Percentiles rank a stretch among this genome's conserved stretches.
These are phyloP conservation scores for Cassiopea xamachana DNA, from an alignment of 30 jellyfish, hydroid and myxozoan genomes.

Conservation along the genomic window DNA sequence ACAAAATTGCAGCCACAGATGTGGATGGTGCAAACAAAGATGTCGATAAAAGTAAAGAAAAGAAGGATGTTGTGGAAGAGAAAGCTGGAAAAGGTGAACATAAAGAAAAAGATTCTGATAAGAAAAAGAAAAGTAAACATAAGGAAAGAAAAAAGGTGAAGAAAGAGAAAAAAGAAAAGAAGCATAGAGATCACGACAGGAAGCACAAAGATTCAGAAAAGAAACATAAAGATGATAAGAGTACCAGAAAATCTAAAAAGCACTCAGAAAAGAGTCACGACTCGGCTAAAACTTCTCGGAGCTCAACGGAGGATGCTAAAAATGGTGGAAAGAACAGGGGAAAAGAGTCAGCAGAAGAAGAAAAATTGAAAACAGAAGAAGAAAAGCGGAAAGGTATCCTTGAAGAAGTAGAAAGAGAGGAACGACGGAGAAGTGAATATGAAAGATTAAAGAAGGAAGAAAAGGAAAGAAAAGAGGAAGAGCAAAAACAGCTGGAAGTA, in stretches of 20 bases:
- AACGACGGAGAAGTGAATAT: conserved; percentile 29
- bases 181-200: conserved; percentile 23
- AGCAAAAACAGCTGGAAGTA: conserved; percentile 27
- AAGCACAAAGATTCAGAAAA: conserved; percentile 15
- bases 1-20: conserved; percentile 9
- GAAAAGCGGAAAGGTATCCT: conserved; percentile 34
- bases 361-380: conserved; percentile 60
- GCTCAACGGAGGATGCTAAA: conserved; percentile 31
- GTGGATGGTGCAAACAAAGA: conserved; percentile 2
- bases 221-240: conserved; percentile 23
- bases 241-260: conserved; percentile 45
- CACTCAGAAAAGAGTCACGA: conserved; percentile 36
- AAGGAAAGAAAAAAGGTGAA: conserved; percentile 13
- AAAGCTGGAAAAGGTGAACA: neutral
- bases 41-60: conserved; percentile 21
- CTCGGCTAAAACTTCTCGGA: conserved; percentile 41
- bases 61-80: neutral
- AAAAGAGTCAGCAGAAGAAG: conserved; percentile 30
- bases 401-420: conserved; percentile 75
- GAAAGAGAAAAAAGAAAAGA: conserved; percentile 42
- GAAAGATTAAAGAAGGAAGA: conserved; percentile 52
- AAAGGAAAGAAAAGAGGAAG: conserved; percentile 51
- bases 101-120: neutral
- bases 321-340: neutral
- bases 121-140: conserved; percentile 6